Evolutionary conservation across 2,113 vertebrate species (phyloP).

Genomic region (Leptobrachium leishanense): DNA sequence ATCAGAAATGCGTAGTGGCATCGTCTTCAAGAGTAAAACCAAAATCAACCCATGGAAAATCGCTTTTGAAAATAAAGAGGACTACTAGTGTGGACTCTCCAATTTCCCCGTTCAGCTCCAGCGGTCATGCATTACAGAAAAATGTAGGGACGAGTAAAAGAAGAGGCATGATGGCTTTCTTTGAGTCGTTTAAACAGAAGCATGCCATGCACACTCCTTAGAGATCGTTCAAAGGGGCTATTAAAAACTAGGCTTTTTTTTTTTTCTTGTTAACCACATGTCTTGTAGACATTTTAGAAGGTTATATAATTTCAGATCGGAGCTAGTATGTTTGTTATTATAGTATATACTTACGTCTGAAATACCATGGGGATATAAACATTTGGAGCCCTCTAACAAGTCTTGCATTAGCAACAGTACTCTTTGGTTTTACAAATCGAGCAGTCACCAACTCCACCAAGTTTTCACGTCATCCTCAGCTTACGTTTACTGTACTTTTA

Average conservation of each 20-base stretch:
- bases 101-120: conserved; percentile 56
- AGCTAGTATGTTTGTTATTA: conserved; percentile 18
- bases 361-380: background rate
- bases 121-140: conserved; percentile 62
- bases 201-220: conserved; percentile 73
- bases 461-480: too few species aligned
- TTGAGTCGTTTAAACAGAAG: conserved; percentile 83
- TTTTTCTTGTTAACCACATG: conserved; percentile 14
- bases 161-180: conserved; percentile 82
- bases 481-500: too few species aligned
- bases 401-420: too few species aligned
- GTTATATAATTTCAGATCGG: conserved; percentile 24
- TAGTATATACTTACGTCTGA: conserved; percentile 13
- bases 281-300: conserved; percentile 42
- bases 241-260: background rate
- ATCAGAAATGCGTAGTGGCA: conserved; percentile 91
- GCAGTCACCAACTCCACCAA: too few species aligned
- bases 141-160: conserved; percentile 63
- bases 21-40: conserved; percentile 76
- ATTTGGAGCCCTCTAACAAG: too few species aligned
- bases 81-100: conserved; percentile 77
- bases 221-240: background rate
- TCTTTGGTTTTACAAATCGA: too few species aligned
- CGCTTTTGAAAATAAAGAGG: conserved; percentile 71
- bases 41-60: conserved; percentile 65